Conservation (phyloP, 2,888 invertebrate genomes). For the Cyaniris semiargus region DNA sequence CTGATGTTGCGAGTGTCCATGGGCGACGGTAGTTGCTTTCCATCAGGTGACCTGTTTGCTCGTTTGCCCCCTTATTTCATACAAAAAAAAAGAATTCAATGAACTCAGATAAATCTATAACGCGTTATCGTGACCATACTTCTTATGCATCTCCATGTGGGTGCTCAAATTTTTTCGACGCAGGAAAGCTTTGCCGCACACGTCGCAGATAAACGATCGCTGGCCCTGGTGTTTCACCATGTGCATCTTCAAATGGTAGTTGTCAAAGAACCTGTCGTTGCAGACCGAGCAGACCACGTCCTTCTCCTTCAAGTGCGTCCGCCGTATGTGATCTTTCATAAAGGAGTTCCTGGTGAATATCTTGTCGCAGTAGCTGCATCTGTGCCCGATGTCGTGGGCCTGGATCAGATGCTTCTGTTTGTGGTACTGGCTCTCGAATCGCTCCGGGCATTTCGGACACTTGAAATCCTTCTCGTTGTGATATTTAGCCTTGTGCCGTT, state of each 20-base stretch:
- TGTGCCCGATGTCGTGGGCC: constrained; percentile 69
- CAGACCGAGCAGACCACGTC: constrained; percentile 68
- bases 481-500: constrained; percentile 63
- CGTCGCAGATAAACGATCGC: constrained; percentile 76
- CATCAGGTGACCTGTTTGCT: too few relatives aligned
- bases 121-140: constrained; percentile 57
- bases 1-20: too few relatives aligned
- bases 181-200: constrained; percentile 80
- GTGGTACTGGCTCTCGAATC: constrained; percentile 76
- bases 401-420: constrained; percentile 77
- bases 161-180: constrained; percentile 80
- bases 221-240: constrained; percentile 79
- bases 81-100: background rate
- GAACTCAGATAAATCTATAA: background rate
- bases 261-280: constrained; percentile 68
- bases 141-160: constrained; percentile 78
- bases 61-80: too few relatives aligned
- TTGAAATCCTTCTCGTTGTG: constrained; percentile 69
- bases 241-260: constrained; percentile 66
- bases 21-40: too few relatives aligned
- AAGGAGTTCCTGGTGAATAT: constrained; percentile 74
- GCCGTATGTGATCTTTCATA: constrained; percentile 67
- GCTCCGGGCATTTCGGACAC: constrained; percentile 65
- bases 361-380: constrained; percentile 63
- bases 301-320: constrained; percentile 73